These are phyloP conservation scores for Nibea coibor DNA, from an alignment of 2,113 vertebrate species.

Conservation along the genomic window DNA sequence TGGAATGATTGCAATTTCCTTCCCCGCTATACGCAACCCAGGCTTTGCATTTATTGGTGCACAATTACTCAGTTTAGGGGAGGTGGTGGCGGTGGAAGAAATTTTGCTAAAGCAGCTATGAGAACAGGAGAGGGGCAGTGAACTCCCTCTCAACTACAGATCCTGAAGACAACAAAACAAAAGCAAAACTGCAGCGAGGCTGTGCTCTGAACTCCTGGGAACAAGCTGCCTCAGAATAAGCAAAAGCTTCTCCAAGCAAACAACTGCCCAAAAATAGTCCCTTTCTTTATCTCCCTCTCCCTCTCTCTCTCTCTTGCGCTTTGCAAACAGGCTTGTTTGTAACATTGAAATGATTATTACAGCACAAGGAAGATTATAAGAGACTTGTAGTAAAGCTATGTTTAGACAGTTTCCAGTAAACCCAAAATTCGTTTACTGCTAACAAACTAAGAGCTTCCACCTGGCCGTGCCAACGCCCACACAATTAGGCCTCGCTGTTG, in stretches of 20 bases:
- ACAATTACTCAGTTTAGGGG: conserved; percentile 64
- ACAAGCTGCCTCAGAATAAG: conserved; percentile 78
- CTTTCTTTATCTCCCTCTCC: conserved; percentile 75
- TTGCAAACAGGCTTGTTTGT: conserved; percentile 78
- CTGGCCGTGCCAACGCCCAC: conserved; percentile 52
- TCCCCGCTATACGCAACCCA: conserved; percentile 24
- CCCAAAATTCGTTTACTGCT: conserved; percentile 68
- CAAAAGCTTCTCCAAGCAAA: conserved; percentile 82
- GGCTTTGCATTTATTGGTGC: conserved; percentile 51
- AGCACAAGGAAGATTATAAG: conserved; percentile 65
- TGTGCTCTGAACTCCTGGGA: conserved; percentile 81
- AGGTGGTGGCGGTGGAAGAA: conserved; percentile 43
- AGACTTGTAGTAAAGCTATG: conserved; percentile 60
- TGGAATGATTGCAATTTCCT: conserved; percentile 74
- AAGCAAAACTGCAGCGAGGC: conserved; percentile 73
- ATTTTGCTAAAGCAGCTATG: conserved; percentile 47
- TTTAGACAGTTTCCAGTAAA: conserved; percentile 72
- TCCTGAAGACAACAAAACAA: conserved; percentile 79
- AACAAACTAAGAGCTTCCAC: conserved; percentile 79
- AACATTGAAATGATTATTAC: conserved; percentile 77
- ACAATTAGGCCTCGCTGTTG: conserved; percentile 51
- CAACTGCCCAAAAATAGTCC: conserved; percentile 83
- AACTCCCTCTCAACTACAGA: conserved; percentile 77
- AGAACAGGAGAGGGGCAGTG: conserved; percentile 69
- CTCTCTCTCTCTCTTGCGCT: conserved; percentile 2